Percentiles rank a stretch among this genome's conserved stretches.
phyloP scores from a whole-genome alignment of 2,797 vertebrate species.

The Enteromius argenteus region DNA sequence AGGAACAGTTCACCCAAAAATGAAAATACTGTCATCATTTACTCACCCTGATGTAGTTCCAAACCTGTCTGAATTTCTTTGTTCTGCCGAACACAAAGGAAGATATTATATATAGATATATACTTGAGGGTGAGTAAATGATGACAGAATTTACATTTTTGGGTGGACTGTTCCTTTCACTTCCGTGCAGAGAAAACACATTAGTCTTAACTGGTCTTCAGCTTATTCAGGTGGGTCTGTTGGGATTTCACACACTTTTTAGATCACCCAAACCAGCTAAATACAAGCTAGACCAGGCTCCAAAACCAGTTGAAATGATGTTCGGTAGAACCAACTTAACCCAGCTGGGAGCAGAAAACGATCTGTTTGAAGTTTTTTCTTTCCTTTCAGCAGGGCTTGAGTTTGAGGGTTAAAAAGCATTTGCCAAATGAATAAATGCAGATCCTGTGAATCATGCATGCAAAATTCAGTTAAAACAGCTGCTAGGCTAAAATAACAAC shows the following conservation, averaged over 20 bases:
- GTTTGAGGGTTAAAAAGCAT: not conserved
- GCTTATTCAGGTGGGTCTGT: not conserved
- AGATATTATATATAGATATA: too few relatives aligned
- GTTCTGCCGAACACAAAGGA: too few relatives aligned
- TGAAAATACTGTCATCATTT: too few relatives aligned
- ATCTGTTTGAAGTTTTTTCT: not conserved
- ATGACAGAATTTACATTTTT: too few relatives aligned
- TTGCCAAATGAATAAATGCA: not conserved
- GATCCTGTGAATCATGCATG: not conserved
- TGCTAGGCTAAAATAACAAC: not conserved
- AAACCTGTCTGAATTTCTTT: too few relatives aligned
- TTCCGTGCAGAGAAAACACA: too few relatives aligned
- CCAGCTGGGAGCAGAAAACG: not conserved
- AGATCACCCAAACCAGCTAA: not conserved
- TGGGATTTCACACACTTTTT: not conserved
- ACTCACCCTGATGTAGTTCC: too few relatives aligned
- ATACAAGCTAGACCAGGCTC: not conserved
- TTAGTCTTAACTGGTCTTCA: not conserved
- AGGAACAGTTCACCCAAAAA: too few relatives aligned
- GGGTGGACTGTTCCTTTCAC: too few relatives aligned
- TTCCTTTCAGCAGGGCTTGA: not conserved
- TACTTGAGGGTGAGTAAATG: too few relatives aligned
- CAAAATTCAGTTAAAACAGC: not conserved
- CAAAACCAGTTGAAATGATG: not conserved
- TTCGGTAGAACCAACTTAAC: not conserved